Percentiles rank a stretch among this genome's conserved stretches.
phyloP scores from a whole-genome alignment of 1,140 invertebrate species.

The Venturia canescens region DNA sequence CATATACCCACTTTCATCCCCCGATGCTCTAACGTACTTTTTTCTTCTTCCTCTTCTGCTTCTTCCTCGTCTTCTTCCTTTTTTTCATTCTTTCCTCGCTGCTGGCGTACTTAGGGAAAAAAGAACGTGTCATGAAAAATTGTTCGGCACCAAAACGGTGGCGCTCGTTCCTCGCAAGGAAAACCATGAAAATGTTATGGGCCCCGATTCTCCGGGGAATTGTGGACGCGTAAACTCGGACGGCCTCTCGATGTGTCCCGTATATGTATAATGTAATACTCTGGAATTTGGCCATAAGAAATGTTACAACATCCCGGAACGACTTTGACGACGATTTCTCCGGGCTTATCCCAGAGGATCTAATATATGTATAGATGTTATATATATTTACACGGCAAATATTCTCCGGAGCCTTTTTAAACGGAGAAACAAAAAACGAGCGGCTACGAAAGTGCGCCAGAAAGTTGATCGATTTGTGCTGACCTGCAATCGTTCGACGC shows the following conservation, averaged over 20 bases:
- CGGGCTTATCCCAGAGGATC: background rate
- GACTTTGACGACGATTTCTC: background rate
- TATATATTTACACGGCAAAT: too few species aligned
- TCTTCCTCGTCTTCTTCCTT: too few species aligned
- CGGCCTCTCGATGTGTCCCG: conserved; percentile 20
- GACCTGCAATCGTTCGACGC: too few species aligned
- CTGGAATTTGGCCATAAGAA: background rate
- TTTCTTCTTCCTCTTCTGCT: too few species aligned
- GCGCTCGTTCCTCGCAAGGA: background rate
- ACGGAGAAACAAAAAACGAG: too few species aligned
- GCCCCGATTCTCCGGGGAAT: conserved; percentile 20
- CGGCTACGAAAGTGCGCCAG: too few species aligned
- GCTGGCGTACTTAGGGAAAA: background rate
- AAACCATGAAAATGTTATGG: conserved; percentile 31
- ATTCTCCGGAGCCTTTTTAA: too few species aligned
- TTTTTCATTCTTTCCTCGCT: background rate
- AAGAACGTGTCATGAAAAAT: conserved; percentile 13
- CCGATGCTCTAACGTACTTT: background rate
- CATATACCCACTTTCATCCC: background rate
- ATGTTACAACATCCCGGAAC: background rate
- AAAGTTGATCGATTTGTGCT: too few species aligned
- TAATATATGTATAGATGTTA: too few species aligned
- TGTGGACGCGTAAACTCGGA: conserved; percentile 20
- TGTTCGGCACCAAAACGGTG: background rate
- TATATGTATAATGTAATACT: background rate